A percentile compares a stretch with the other conserved stretches of the same genome.
Evolutionary conservation across 2,888 invertebrate genomes (phyloP).

Genomic region (Cephus sareptanus): DNA sequence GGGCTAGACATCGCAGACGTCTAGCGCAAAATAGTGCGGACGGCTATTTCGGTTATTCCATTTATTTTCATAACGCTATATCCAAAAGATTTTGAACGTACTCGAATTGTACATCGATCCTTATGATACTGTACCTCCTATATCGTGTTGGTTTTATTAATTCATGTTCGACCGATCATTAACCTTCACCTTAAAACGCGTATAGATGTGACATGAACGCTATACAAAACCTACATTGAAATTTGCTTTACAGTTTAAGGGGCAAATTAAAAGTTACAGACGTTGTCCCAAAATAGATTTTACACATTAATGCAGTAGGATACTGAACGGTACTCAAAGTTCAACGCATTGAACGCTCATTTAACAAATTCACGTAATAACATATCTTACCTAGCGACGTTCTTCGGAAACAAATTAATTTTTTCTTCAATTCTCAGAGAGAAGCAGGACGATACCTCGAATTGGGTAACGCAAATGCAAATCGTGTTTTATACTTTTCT

Average conservation of each 20-base stretch:
- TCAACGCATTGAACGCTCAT: background rate
- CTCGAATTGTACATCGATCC: background rate
- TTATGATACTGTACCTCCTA: background rate
- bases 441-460: background rate
- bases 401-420: background rate
- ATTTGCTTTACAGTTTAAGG: background rate
- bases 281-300: background rate
- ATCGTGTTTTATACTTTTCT: background rate
- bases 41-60: background rate
- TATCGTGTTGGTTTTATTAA: background rate
- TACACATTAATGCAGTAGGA: background rate
- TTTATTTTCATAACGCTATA: background rate
- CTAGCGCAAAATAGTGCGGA: background rate
- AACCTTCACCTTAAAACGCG: background rate
- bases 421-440: background rate
- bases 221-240: background rate
- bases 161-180: background rate
- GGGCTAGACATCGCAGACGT: background rate
- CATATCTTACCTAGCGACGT: background rate
- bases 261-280: background rate
- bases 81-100: background rate
- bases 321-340: background rate
- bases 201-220: background rate
- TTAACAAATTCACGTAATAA: background rate
- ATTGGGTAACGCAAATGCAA: background rate